Evolutionary conservation across 2,113 vertebrate species (phyloP), one percentile per base, ranked within the genome.

Genomic region (Podarcis muralis): DNA sequence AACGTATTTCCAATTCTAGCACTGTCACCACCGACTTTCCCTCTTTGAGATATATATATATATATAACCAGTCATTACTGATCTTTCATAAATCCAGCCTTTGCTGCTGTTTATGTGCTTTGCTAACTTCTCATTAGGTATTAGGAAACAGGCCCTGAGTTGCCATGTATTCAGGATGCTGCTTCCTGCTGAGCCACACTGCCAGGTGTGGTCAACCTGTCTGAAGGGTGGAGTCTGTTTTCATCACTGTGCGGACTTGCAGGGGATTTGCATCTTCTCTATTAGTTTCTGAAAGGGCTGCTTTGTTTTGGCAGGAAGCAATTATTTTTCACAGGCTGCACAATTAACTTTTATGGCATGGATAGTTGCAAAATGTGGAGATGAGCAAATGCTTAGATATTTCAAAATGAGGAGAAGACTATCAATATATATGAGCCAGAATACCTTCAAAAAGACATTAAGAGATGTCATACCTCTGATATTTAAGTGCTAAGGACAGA

Each of bases 1-100:
- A 84, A 78, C 37, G 74, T 43, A 83, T 88, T 83, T 83, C 74
- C 37, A 83, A 65, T 37, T 66, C 71, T 83, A 57, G 18, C 27
- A 83, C 57, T 83, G 57, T 20, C 80, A 7, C 81, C 37, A 30
- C 72, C 37, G 43, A 53, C 18, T 37, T 83, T 83, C 20, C 27
- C 57, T 82, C 16, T 30, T 59, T 35, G 59, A 9, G 62, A 32
- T 43, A 43, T 1, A 43, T 43, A 43, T 43, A 43, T 8, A 43
- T 48, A 48, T 66, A 76, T 16, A 83, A 37, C 37, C 59, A 15
- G 40, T n/a, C 16, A 77, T 88, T 48, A n/a, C 81, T 84, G 59
- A 57, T 16, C 48, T 66, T 81, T 8, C 53, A 35, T 30, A 7
- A 71, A 74, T 25, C n/a, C n/a, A 74, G 32, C 40, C n/a, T 27